These are phyloP conservation scores for Trypoxylus dichotomus DNA, from an alignment of 1,140 invertebrate genomes.

Conservation along the genomic window DNA sequence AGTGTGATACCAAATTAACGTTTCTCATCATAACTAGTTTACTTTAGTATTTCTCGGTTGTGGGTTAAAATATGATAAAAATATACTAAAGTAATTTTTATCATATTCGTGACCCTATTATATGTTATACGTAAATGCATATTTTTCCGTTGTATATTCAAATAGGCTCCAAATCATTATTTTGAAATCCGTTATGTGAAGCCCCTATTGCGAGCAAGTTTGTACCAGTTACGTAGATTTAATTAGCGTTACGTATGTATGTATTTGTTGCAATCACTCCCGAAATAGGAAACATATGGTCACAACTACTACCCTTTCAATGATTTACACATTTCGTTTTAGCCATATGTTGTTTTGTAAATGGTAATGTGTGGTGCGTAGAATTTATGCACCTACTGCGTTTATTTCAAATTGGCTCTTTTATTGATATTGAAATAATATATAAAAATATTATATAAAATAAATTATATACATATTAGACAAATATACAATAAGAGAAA, in stretches of 20 bases:
- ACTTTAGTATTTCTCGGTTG: too few species aligned
- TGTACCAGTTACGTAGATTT: constrained; percentile 6
- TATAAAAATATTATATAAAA: too few species aligned
- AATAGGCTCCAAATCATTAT: constrained; percentile 10
- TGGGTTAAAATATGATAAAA: too few species aligned
- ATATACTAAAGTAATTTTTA: not conserved
- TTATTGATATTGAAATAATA: not conserved
- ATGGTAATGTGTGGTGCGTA: not conserved
- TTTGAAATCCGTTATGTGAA: not conserved
- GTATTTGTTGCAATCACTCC: not conserved
- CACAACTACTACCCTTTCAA: not conserved
- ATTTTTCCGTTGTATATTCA: constrained; percentile 3
- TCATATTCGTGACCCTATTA: not conserved
- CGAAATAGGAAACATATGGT: constrained; percentile 20
- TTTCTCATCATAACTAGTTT: too few species aligned
- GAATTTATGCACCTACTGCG: not conserved
- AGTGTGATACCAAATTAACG: too few species aligned
- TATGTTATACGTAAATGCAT: too few species aligned
- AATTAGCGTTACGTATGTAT: constrained; percentile 1
- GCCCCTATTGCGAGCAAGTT: not conserved
- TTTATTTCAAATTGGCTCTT: not conserved
- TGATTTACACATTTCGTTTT: not conserved
- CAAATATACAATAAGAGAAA: too few species aligned
- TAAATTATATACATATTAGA: too few species aligned
- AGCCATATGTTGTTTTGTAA: not conserved